Conservation (phyloP, 1,140 invertebrate genomes). For the Listronotus bonariensis region DNA sequence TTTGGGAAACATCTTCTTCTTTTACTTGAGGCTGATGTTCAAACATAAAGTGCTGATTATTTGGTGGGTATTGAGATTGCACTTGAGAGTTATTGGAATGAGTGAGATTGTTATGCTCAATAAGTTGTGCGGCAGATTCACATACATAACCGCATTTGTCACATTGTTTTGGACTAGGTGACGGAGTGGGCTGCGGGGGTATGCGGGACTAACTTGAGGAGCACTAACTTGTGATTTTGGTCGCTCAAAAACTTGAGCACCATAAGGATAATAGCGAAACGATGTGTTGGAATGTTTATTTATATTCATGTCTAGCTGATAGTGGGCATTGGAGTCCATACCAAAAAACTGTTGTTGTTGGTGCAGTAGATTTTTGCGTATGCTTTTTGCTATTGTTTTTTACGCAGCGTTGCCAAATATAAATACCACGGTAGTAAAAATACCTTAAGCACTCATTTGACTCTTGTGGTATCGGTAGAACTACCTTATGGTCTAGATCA, state of each 20-base stretch:
- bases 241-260: conserved; percentile 47
- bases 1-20: conserved; percentile 68
- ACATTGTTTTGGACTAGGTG: conserved; percentile 71
- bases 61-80: conserved; percentile 48
- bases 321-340: conserved; percentile 10
- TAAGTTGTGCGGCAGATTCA: conserved; percentile 69
- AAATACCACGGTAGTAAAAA: too few species aligned
- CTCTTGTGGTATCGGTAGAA: too few species aligned
- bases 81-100: conserved; percentile 65
- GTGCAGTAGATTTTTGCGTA: too few species aligned
- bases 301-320: conserved; percentile 48
- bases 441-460: too few species aligned
- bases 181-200: conserved; percentile 65
- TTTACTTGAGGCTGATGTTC: conserved; percentile 50
- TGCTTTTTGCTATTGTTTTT: too few species aligned
- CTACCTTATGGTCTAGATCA: too few species aligned
- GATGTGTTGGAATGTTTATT: conserved; percentile 59
- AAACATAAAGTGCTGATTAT: conserved; percentile 58
- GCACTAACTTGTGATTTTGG: conserved; percentile 59
- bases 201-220: conserved; percentile 68
- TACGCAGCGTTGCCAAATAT: too few species aligned
- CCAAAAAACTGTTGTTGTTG: conserved; percentile 22
- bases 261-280: conserved; percentile 51
- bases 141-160: conserved; percentile 80
- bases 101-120: conserved; percentile 71